These are phyloP conservation scores for Apaloderma vittatum DNA, from an alignment of 2,113 vertebrate species.

Conservation along the genomic window DNA sequence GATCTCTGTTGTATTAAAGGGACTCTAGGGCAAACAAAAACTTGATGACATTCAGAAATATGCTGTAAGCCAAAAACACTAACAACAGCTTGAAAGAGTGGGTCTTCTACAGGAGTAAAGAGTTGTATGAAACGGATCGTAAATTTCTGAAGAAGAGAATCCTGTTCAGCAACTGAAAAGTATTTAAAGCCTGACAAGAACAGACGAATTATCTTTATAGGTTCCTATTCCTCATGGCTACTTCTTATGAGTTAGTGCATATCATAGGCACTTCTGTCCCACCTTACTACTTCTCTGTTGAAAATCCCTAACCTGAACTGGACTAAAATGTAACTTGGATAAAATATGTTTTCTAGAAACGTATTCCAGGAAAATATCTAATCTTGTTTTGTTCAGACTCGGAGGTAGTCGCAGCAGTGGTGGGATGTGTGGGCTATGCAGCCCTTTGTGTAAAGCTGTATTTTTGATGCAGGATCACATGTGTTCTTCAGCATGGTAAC, in stretches of 20 bases:
- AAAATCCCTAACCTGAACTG: fast-evolving
- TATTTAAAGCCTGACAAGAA: not conserved
- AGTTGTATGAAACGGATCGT: not conserved
- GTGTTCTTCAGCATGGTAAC: not conserved
- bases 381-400: not conserved
- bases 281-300: not conserved
- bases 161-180: not conserved
- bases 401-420: not conserved
- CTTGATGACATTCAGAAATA: not conserved
- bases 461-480: not conserved
- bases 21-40: not conserved
- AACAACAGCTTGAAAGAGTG: not conserved
- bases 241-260: not conserved
- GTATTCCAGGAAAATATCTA: not conserved
- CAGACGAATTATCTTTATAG: not conserved
- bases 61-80: not conserved
- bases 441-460: not conserved
- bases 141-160: not conserved
- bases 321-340: not conserved
- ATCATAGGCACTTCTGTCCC: not conserved
- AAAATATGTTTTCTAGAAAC: not conserved
- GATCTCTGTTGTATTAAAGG: fast-evolving
- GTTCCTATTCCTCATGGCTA: not conserved
- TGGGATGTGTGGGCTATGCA: fast-evolving
- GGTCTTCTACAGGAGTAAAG: not conserved